phyloP scores from a whole-genome alignment of 2,888 invertebrate species.

The Fragum sueziense region DNA sequence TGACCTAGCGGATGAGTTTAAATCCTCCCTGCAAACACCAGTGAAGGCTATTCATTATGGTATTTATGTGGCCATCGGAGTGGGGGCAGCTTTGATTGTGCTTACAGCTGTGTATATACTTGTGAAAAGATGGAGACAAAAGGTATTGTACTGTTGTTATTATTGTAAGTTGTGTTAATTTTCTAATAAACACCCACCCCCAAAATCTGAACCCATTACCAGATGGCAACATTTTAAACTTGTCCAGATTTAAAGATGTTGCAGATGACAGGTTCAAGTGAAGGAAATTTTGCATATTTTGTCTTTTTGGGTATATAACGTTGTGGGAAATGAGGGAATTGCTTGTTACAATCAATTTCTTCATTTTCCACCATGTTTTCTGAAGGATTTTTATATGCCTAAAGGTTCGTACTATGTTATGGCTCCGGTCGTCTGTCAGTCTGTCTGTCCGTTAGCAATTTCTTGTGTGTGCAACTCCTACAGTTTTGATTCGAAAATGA shows the following conservation, averaged over 20 bases:
- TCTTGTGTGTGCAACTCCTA: too few species aligned
- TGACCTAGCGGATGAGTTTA: conserved; percentile 68
- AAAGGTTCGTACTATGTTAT: not conserved
- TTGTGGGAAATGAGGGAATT: not conserved
- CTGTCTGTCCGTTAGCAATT: too few species aligned
- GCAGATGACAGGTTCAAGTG: too few species aligned
- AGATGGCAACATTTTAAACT: not conserved
- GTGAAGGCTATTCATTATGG: conserved; percentile 38
- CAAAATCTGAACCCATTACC: not conserved
- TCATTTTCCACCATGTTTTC: too few species aligned
- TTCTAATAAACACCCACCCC: too few species aligned
- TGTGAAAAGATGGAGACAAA: not conserved
- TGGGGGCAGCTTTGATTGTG: conserved; percentile 36
- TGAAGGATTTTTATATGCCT: not conserved
- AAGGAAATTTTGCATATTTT: not conserved
- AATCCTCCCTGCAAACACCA: conserved; percentile 47
- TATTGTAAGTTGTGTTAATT: not conserved
- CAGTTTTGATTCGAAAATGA: not conserved
- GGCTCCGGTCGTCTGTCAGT: too few species aligned
- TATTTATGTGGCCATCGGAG: conserved; percentile 48
- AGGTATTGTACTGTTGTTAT: not conserved
- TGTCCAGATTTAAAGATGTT: too few species aligned
- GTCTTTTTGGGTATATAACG: not conserved
- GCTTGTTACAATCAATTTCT: too few species aligned
- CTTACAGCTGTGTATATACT: not conserved